Percentiles rank a stretch among this genome's conserved stretches.
phyloP scores from a whole-genome alignment of 1,140 invertebrate species.

The Cyphomyrmex costatus region DNA sequence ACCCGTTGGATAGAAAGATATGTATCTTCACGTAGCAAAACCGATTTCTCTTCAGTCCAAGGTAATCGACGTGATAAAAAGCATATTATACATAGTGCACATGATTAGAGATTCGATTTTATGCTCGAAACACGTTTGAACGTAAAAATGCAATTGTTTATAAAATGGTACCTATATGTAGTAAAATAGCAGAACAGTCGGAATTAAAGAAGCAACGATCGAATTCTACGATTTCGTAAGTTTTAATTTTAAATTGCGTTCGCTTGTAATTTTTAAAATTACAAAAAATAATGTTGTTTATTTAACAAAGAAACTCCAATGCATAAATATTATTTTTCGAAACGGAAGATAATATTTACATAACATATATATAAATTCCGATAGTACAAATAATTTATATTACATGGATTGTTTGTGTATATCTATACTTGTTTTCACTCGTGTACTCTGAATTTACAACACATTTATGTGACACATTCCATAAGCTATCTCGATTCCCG shows the following conservation, averaged over 20 bases:
- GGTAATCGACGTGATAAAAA: slow-evolving; percentile 43
- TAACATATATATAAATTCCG: slow-evolving; percentile 14
- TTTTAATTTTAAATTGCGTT: background rate
- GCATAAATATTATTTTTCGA: background rate
- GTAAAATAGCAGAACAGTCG: background rate
- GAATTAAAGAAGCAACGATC: background rate
- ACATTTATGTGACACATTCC: background rate
- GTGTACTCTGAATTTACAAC: slow-evolving; percentile 1
- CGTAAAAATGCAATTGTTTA: background rate
- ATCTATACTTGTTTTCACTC: background rate
- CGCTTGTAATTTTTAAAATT: background rate
- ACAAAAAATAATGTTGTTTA: background rate
- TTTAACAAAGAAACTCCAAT: background rate
- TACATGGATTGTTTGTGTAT: background rate
- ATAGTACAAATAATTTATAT: slow-evolving; percentile 30
- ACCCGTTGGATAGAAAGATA: slow-evolving; percentile 17
- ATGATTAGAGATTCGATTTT: slow-evolving; percentile 10
- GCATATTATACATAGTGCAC: background rate
- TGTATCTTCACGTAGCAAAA: slow-evolving; percentile 28
- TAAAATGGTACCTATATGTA: background rate
- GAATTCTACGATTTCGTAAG: background rate
- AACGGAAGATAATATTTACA: slow-evolving; percentile 34
- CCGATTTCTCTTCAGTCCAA: slow-evolving; percentile 29
- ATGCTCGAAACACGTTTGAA: slow-evolving; percentile 16
- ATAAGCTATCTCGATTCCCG: background rate